Base-by-base conservation (phyloP, 2,888 invertebrate genomes). In the Augochlorella aurata region DNA sequence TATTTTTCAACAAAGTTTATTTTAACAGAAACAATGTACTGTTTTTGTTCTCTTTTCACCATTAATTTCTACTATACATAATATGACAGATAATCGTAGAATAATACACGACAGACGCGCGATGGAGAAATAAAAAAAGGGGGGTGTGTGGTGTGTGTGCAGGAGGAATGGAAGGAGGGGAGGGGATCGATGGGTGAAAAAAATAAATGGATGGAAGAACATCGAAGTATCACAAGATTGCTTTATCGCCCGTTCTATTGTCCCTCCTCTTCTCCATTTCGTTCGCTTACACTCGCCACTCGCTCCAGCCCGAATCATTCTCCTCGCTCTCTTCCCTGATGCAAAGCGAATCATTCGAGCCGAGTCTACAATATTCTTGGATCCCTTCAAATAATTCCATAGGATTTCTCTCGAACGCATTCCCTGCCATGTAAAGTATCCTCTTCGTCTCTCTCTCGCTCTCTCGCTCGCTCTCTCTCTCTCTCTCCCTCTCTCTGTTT, bases 1-100 rank as follows among this genome's bases (percentile, higher is more conserved):
- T 90, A 91, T 89, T 92, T 92, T 91, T 92, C 89, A 93, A 93
- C 93, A 92, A 91, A 87, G 78, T 93, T 93, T 93, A 92, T 93
- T 92, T 92, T 90, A 93, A 93, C 92, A 92, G 92, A 93, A 93
- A 93, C 92, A 92, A 91, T 92, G 91, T 90, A 92, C 91, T 93
- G 93, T 90, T 91, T 88, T 91, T 91, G 91, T 88, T 91, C 89
- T 92, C 90, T 92, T 90, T 92, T 93, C 91, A 93, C 92, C 92
- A 89, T 90, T 92, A 93, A 92, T 90, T 91, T 90, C 91, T 92
- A 92, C 91, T 93, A 92, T 93, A 93, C 93, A 93, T 91, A 91
- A 90, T 87, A 92, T 90, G 92, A 92, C 90, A 90, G 89, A 90
- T 90, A 91, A 90, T 91, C 90, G 90, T 92, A 91, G 91, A 91